Conservation (phyloP, 2,888 invertebrate species). For the Anagyrus pseudococci region DNA sequence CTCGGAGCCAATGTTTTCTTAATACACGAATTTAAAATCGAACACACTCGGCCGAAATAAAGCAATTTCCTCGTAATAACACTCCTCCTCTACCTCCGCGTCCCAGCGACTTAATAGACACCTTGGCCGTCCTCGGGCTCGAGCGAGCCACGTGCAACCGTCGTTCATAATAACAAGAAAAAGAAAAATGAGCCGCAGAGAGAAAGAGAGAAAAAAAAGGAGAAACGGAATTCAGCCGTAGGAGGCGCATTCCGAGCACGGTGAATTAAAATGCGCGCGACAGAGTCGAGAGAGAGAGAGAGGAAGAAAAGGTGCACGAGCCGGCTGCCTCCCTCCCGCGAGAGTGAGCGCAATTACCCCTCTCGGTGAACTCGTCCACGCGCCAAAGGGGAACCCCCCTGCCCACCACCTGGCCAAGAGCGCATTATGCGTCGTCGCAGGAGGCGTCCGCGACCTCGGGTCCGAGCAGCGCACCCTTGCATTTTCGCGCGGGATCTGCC, state of each 20-base stretch:
- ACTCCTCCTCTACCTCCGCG: neutral
- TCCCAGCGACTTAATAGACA: neutral
- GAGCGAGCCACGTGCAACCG: no score
- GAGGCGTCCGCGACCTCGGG: constrained; percentile 41
- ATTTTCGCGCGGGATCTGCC: constrained; percentile 35
- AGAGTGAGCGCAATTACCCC: constrained; percentile 15
- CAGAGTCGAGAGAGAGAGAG: neutral
- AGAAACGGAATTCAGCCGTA: neutral
- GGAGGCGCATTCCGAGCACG: constrained; percentile 17
- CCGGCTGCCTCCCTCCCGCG: neutral
- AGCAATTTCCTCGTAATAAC: constrained; percentile 20
- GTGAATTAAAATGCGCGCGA: constrained; percentile 14
- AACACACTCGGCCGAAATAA: constrained; percentile 12
- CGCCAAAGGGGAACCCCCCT: constrained; percentile 32
- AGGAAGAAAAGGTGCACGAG: neutral
- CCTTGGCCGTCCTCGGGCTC: no score
- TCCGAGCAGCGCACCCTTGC: constrained; percentile 26
- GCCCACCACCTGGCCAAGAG: constrained; percentile 41
- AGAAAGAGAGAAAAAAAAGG: neutral
- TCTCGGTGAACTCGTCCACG: constrained; percentile 41
- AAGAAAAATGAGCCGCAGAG: neutral
- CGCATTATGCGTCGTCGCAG: constrained; percentile 40
- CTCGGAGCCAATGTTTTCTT: neutral
- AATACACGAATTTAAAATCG: constrained; percentile 16
- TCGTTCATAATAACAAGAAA: constrained; percentile 1